Evolutionary conservation across 2,888 invertebrate species (phyloP), one percentile per base, ranked within the genome.

Genomic region (Teinopalpus imperialis): DNA sequence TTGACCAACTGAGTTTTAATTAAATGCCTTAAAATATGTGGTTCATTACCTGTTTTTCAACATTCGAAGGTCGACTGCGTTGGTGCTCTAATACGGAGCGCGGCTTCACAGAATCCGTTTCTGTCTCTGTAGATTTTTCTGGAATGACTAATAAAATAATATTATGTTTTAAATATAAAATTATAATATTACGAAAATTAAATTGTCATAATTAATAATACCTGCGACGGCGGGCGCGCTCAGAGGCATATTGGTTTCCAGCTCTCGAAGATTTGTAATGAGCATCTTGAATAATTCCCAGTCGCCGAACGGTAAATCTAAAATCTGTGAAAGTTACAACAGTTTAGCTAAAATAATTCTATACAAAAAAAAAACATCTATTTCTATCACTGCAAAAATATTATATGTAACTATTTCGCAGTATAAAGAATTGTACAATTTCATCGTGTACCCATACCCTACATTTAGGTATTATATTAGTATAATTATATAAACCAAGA

Each of bases 211-310:
- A n/a, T n/a, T n/a, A n/a, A n/a, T n/a, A n/a, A n/a, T 65, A 87
- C 87, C 87, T 47, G 77, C 69, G 1, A 86, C 79, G 1, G 74
- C 59, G 0, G 88, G 86, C 1, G 81, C 69, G 61, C 29, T 67
- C 21, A 60, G 77, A 0, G 86, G 83, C 68, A 90, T 79, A 48
- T 90, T 89, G 3, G 93, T 85, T 77, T 96, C 96, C 50, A 93
- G 90, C 57, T 96, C 95, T n/a, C 96, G 90, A 43, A 97, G 85
- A 27, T 94, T 93, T 14, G 92, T 90, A 16, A 97, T 87, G 1
- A 96, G 89, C 66, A 96, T 92, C 54, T 95, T 94, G 68, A 98
- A 98, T 53, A 98, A 86, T 79, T 98, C 98, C 98, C 98, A 98
- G 78, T 98, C 98, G 0, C 98, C 98, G 74, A 98, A 98, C 29